Percentiles rank a stretch among this genome's conserved stretches.
phyloP scores from a whole-genome alignment of 2,797 vertebrate genomes.

The Cuniculus paca region DNA sequence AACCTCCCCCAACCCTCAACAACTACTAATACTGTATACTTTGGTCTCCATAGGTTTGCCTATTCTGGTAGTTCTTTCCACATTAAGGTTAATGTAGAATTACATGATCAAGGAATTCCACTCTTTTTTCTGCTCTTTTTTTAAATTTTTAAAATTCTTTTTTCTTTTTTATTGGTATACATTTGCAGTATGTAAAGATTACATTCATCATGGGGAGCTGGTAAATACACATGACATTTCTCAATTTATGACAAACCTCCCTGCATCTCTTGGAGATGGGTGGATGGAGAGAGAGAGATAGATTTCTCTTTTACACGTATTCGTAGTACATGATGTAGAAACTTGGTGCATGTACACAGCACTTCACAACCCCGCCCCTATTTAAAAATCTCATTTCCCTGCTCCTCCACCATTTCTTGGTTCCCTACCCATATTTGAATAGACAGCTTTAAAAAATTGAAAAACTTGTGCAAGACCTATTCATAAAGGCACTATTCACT shows the following conservation, averaged over 20 bases:
- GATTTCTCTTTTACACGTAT: neutral
- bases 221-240: neutral
- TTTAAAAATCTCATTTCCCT: neutral
- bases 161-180: neutral
- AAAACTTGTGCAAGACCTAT: neutral
- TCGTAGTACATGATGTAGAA: neutral
- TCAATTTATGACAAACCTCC: neutral
- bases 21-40: neutral
- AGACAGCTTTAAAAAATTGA: neutral
- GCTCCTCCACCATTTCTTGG: neutral
- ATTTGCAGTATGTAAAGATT: neutral
- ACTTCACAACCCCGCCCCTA: neutral
- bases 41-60: neutral
- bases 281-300: neutral
- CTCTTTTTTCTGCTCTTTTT: neutral
- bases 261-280: neutral
- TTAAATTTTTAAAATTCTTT: neutral
- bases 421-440: neutral
- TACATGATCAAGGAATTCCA: neutral
- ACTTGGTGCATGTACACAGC: neutral
- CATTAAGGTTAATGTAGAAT: conserved; percentile 5
- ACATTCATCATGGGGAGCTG: neutral
- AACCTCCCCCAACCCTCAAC: neutral
- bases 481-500: neutral
- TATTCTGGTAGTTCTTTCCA: neutral